These are phyloP conservation scores for Phenacoccus solenopsis DNA, from an alignment of 1,140 invertebrate species.

Conservation along the genomic window DNA sequence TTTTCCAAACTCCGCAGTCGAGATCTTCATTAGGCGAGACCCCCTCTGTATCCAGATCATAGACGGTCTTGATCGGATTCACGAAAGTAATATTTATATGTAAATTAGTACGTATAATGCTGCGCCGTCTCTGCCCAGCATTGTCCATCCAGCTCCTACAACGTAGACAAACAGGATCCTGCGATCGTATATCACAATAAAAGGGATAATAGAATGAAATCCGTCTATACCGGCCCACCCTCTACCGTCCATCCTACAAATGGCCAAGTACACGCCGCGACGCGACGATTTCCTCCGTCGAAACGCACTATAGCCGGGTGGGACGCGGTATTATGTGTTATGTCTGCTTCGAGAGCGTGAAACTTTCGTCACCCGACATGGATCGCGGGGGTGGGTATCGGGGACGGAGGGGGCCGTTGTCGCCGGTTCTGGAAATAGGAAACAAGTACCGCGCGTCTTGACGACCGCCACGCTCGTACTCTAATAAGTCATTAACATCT, in stretches of 20 bases:
- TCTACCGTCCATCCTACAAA: no score
- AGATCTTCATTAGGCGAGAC: background rate
- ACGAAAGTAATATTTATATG: constrained; percentile 3
- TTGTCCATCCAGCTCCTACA: no score
- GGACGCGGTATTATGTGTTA: no score
- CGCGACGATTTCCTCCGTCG: no score
- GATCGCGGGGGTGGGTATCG: background rate
- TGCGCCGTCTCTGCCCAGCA: no score
- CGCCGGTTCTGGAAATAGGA: constrained; percentile 5
- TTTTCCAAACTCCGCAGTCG: background rate
- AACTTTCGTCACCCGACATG: background rate
- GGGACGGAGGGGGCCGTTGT: background rate
- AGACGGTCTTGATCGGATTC: background rate
- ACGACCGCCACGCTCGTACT: constrained; percentile 9
- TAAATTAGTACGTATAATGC: constrained; percentile 4
- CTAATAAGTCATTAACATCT: constrained; percentile 18
- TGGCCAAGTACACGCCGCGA: no score
- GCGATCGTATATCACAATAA: no score
- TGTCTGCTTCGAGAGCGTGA: background rate
- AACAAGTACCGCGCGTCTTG: constrained; percentile 3
- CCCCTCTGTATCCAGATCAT: background rate
- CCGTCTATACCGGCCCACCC: no score
- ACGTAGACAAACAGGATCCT: no score
- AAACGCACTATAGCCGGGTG: no score
- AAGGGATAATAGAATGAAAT: no score